Evolutionary conservation across 2,797 vertebrate genomes (phyloP).

Genomic region (Bovichtus diacanthus): DNA sequence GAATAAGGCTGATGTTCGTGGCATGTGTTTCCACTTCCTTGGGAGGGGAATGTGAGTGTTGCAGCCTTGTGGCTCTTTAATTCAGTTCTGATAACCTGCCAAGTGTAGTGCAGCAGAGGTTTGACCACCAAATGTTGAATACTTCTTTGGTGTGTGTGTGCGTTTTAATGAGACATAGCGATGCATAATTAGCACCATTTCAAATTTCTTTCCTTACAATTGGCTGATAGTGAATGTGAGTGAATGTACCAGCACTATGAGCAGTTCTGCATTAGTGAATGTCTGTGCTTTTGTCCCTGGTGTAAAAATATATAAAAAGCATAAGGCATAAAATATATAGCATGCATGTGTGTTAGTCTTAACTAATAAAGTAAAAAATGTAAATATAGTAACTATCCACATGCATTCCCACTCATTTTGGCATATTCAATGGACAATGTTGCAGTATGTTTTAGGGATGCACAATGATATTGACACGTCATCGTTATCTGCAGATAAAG

Average conservation of each 20-base stretch:
- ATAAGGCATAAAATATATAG: neutral
- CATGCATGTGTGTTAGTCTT: no score
- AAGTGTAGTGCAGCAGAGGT: slow-evolving; percentile 38
- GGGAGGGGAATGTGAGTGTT: slow-evolving; percentile 41
- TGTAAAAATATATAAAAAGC: neutral
- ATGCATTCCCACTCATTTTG: neutral
- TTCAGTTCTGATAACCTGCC: slow-evolving; percentile 39
- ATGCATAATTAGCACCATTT: slow-evolving; percentile 42
- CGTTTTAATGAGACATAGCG: slow-evolving; percentile 40
- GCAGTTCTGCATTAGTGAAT: slow-evolving; percentile 14
- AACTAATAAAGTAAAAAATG: neutral
- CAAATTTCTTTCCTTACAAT: neutral
- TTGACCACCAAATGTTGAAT: slow-evolving; percentile 37
- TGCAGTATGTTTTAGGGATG: neutral
- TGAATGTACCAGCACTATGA: neutral
- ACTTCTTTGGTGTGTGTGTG: slow-evolving; percentile 13
- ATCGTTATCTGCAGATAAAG: no score
- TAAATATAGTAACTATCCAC: neutral
- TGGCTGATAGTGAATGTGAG: slow-evolving; percentile 10
- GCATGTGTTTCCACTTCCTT: slow-evolving; percentile 58
- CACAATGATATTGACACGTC: neutral
- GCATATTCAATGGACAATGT: neutral
- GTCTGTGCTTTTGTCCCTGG: neutral
- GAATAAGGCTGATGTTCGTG: slow-evolving; percentile 47
- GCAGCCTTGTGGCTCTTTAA: slow-evolving; percentile 57